These are phyloP conservation scores for Oncorhynchus tshawytscha DNA, from an alignment of 2,113 vertebrate genomes.

Conservation along the genomic window DNA sequence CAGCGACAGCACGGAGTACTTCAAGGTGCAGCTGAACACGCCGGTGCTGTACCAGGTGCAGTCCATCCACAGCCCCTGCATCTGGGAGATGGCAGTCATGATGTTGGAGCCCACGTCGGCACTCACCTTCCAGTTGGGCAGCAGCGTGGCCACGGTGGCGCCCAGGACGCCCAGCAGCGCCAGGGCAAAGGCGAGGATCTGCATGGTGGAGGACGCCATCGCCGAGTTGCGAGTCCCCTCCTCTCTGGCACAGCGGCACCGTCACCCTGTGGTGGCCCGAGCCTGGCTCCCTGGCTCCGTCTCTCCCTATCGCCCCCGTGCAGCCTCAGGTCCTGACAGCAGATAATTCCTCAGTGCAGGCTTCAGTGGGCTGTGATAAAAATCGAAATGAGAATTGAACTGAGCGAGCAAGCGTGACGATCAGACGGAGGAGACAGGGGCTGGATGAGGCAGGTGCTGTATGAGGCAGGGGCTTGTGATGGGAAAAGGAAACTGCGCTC, in stretches of 20 bases:
- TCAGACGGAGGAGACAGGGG: conserved; percentile 64
- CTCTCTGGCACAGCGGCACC: neutral
- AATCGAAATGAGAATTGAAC: conserved; percentile 57
- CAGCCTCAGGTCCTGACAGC: conserved; percentile 47
- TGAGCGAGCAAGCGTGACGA: conserved; percentile 72
- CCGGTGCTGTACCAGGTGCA: conserved; percentile 93
- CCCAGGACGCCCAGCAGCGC: conserved; percentile 83
- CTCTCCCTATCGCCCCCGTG: conserved; percentile 48
- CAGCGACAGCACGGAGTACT: conserved; percentile 81
- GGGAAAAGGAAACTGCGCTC: conserved; percentile 25
- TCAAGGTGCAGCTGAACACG: conserved; percentile 90
- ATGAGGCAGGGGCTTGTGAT: conserved; percentile 13
- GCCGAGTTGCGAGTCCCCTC: neutral
- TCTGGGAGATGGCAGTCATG: conserved; percentile 82
- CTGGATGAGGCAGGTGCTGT: neutral
- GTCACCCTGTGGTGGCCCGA: conserved; percentile 45
- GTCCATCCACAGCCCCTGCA: conserved; percentile 97
- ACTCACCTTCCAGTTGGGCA: conserved; percentile 92
- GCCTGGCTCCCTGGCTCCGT: neutral
- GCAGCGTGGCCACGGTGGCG: conserved; percentile 80
- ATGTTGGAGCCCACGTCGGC: conserved; percentile 77
- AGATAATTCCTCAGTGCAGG: conserved; percentile 61
- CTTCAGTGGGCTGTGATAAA: conserved; percentile 62
- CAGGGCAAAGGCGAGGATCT: conserved; percentile 88
- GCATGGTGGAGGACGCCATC: conserved; percentile 85